Conservation (phyloP, 2,113 vertebrate species). For the Mobula hypostoma region DNA sequence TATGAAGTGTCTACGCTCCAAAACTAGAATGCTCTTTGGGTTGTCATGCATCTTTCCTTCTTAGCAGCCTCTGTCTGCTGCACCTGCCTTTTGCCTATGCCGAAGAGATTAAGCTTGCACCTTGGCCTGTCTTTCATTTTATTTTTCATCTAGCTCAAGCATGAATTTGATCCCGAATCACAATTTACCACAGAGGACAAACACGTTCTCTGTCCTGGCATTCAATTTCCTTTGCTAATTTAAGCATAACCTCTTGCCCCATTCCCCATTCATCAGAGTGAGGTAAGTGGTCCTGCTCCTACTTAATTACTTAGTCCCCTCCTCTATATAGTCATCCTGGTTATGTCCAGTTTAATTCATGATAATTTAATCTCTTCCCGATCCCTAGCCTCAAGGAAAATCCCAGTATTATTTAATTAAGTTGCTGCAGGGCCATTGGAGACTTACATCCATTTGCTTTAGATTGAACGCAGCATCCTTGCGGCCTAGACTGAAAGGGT, state of each 20-base stretch:
- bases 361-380: conserved; percentile 15
- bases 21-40: neutral
- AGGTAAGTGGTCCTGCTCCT: conserved; percentile 6
- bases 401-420: conserved; percentile 30
- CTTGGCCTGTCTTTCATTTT: neutral
- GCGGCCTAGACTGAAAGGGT: neutral
- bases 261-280: neutral
- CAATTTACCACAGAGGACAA: neutral
- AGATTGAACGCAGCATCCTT: neutral
- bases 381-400: neutral
- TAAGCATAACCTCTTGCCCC: neutral
- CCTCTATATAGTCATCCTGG: neutral
- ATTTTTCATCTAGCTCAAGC: neutral
- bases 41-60: neutral
- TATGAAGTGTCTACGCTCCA: too few relatives aligned
- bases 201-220: neutral
- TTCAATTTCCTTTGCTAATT: conserved; percentile 10
- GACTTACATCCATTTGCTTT: conserved; percentile 3
- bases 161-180: neutral
- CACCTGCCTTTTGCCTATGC: neutral
- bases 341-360: conserved; percentile 15
- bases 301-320: conserved; percentile 21
- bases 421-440: neutral
- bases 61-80: neutral
- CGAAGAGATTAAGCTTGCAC: neutral